phyloP scores from a whole-genome alignment of 2,113 vertebrate genomes.

The Tragelaphus buxtoni region DNA sequence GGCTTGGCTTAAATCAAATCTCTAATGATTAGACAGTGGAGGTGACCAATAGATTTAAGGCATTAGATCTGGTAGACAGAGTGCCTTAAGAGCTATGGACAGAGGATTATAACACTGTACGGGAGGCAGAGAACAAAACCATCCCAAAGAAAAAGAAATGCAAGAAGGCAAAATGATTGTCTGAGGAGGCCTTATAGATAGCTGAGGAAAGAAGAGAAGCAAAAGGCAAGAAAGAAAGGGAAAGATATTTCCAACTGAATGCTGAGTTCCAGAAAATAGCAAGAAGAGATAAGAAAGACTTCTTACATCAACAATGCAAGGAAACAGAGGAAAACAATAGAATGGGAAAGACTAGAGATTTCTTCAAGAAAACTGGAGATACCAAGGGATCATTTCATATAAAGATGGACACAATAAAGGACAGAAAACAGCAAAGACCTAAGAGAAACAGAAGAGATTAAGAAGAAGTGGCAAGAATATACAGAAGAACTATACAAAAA shows the following conservation, averaged over 20 bases:
- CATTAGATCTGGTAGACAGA: no score
- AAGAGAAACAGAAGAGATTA: not conserved
- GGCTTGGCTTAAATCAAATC: not conserved
- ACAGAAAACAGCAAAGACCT: not conserved
- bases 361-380: not conserved
- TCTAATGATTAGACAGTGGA: not conserved
- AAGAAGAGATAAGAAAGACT: not conserved
- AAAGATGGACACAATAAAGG: not conserved
- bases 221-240: not conserved
- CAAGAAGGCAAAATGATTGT: not conserved
- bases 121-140: not conserved
- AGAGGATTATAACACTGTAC: not conserved
- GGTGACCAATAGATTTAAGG: no score
- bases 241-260: not conserved
- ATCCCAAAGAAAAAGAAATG: not conserved
- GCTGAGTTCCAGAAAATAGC: not conserved
- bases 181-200: not conserved
- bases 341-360: not conserved
- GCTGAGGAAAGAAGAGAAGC: not conserved
- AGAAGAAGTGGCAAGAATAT: not conserved
- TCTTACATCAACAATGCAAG: not conserved
- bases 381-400: not conserved
- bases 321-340: not conserved
- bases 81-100: not conserved
- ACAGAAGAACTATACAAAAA: not conserved